Evolutionary conservation across 2,113 vertebrate species (phyloP).

Genomic region (Orthonyx spaldingii): DNA sequence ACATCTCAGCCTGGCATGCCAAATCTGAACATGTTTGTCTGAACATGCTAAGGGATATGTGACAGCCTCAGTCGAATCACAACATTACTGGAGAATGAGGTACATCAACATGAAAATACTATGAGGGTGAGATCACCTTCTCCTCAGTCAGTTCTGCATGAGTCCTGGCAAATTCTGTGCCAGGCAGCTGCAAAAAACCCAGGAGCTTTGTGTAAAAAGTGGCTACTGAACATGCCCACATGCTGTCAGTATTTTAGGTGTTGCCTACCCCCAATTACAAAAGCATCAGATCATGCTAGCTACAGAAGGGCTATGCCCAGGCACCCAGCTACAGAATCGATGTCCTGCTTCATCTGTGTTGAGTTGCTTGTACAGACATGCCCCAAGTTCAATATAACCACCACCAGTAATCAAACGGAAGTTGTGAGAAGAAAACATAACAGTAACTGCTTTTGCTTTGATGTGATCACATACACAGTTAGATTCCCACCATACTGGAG

Average conservation of each 20-base stretch:
- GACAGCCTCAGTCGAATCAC: slow-evolving; percentile 14
- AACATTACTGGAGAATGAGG: slow-evolving; percentile 39
- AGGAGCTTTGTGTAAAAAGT: not conserved
- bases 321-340: not conserved
- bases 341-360: not conserved
- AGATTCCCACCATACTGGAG: not conserved
- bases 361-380: not conserved
- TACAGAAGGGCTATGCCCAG: not conserved
- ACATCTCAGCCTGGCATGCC: not conserved
- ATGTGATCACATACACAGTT: not conserved
- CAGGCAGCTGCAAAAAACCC: not conserved
- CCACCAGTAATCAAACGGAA: not conserved
- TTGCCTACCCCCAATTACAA: not conserved
- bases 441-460: not conserved
- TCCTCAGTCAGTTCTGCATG: not conserved
- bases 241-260: not conserved
- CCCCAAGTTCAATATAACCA: not conserved
- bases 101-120: slow-evolving; percentile 21
- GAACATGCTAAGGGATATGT: slow-evolving; percentile 1
- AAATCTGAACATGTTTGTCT: not conserved
- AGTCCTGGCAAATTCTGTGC: not conserved
- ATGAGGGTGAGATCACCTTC: slow-evolving; percentile 44
- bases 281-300: not conserved
- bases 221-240: not conserved
- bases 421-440: not conserved